Evolutionary conservation across 2,113 vertebrate species (phyloP), one percentile per base, ranked within the genome.

Genomic region (Tetraodon nigroviridis): DNA sequence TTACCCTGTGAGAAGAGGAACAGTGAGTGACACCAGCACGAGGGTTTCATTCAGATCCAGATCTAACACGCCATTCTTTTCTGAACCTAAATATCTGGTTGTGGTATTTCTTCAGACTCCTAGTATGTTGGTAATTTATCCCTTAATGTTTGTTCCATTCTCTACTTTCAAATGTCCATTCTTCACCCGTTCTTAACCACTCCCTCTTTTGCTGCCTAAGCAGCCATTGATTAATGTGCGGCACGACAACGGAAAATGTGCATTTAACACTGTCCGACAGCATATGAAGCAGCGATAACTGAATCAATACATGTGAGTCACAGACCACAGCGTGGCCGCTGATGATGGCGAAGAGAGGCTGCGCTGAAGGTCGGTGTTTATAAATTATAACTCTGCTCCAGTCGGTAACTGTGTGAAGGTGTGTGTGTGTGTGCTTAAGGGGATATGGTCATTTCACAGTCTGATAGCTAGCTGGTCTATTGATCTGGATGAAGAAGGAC

Each of bases 271-370:
- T 89, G 89, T 90, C 80, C 76, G 24, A 44, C 81, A 87, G 89
- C 88, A 84, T 90, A 91, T 92, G 84, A 91, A 90, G 85, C 85
- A 67, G 87, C 87, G 83, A 90, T 91, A 90, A 90, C 87, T 85
- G 79, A 89, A 91, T 92, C 90, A 88, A 92, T 92, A 89, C 52
- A 22, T 75, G 66, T 50, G 55, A 61, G 63, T 74, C 22, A 19
- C 59, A 54, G 78, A 76, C 80, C 76, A 11, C 82, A 81, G 50
- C 47, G 42, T 61, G 49, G 65, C 21, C 51, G 79, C 20, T 71
- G 73, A 87, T 86, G 86, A 87, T 86, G 50, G 51, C 49, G 14
- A 69, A 63, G 71, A 68, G 57, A 62, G 75, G 42, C 44, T 6
- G 65, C 44, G n/a, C 14, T 6, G 24, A 27, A 5, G 44, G 15